Evolutionary conservation across 1,140 invertebrate species (phyloP), one percentile per base, ranked within the genome.

Genomic region (Diuraphis noxia): DNA sequence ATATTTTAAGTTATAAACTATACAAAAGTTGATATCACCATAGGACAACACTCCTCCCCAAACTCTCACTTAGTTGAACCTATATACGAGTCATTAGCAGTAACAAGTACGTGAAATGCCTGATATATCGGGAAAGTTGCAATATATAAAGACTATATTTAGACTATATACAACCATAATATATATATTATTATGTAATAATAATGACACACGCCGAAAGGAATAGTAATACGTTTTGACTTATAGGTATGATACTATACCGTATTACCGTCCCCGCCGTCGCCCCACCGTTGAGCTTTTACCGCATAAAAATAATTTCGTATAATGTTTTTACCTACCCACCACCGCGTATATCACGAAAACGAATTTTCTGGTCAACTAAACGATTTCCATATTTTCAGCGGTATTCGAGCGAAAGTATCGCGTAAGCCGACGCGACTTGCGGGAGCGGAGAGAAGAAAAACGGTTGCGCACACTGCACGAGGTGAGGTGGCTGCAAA

Each of bases 351-450:
- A 36, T 81, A 49, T 91, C 89, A 49, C 34, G 46, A 82, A 91
- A 91, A 91, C 89, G 34, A 91, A 91, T 91, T 91, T 91, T 91
- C 77, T 52, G 89, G 89, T 91, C 89, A 91, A 91, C 89, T 91
- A 91, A 91, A 91, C 89, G 89, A 91, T 91, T 91, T 91, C 77
- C 77, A 91, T 91, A 91, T 91, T 91, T 91, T 46, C 89, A 30
- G 82, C 89, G 89, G 89, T 52, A 81, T 91, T 81, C 89, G 41
- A 91, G 89, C 77, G 89, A 79, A 81, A 91, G 43, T 91, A 90
- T 81, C 88, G 56, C 88, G 41, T 90, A 90, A 90, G 88, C 88
- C 72, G 63, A 34, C 23, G 46, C 84, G 19, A 25, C n/a, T n/a
- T n/a, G n/a, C 9, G 43, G 84, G 40, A 88, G 34, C 19, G 25